phyloP scores from a whole-genome alignment of 2,888 invertebrate genomes.

The Gortyna flavago region DNA sequence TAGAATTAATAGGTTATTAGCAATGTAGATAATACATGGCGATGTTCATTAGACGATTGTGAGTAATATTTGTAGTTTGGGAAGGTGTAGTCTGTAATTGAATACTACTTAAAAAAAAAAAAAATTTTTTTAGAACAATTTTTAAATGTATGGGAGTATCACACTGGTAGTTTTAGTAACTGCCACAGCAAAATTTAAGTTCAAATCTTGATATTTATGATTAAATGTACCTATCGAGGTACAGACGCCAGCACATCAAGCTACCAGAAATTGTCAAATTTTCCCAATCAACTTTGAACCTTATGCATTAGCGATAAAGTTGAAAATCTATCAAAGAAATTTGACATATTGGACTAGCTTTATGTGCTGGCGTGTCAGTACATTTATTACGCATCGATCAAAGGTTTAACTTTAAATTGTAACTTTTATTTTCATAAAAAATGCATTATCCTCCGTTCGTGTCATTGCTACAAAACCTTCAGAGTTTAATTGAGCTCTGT shows the following conservation, averaged over 20 bases:
- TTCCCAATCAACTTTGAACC: too few species aligned
- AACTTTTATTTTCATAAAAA: constrained; percentile 16
- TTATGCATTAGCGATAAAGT: too few species aligned
- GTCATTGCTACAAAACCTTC: constrained; percentile 27
- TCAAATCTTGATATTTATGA: not conserved
- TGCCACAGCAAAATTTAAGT: not conserved
- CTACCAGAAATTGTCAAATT: too few species aligned
- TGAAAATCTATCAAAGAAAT: too few species aligned
- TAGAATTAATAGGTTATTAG: constrained; percentile 4
- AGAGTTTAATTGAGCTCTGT: constrained; percentile 20
- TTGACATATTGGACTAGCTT: too few species aligned
- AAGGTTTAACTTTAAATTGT: constrained; percentile 9
- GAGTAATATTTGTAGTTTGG: not conserved
- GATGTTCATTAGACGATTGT: not conserved
- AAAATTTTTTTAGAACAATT: not conserved
- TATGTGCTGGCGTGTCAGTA: too few species aligned
- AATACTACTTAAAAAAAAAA: too few species aligned
- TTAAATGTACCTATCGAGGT: too few species aligned
- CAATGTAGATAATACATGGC: not conserved
- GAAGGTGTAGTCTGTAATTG: too few species aligned
- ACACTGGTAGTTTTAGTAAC: not conserved
- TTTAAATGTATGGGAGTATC: not conserved
- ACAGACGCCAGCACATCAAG: too few species aligned
- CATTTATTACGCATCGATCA: constrained; percentile 36
- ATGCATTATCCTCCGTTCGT: not conserved